A percentile compares a stretch with the other conserved stretches of the same genome.
phyloP scores from a whole-genome alignment of 1,140 invertebrate genomes.

The Micrasema minimum region DNA sequence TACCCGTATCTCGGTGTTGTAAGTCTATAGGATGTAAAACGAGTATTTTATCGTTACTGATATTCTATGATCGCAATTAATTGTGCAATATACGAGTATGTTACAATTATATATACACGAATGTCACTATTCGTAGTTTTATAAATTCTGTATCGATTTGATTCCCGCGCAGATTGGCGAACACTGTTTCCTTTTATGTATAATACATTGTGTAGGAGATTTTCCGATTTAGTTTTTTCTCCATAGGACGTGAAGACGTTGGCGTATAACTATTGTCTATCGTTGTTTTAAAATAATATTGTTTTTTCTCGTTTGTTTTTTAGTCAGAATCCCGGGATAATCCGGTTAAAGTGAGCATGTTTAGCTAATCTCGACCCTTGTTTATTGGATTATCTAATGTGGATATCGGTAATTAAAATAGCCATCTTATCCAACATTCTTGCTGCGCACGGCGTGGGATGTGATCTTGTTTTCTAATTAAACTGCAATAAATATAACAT shows the following conservation, averaged over 20 bases:
- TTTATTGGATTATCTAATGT: slow-evolving; percentile 22
- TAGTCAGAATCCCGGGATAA: too few species aligned
- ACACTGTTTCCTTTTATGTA: slow-evolving; percentile 6
- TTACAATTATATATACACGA: too few species aligned
- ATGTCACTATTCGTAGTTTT: too few species aligned
- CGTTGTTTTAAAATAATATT: too few species aligned
- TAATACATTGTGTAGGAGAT: slow-evolving; percentile 5
- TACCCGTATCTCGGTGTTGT: too few species aligned
- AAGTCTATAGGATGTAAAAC: too few species aligned
- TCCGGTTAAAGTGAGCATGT: not conserved
- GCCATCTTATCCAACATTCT: slow-evolving; percentile 19
- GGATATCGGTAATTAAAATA: slow-evolving; percentile 26
- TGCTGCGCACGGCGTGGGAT: slow-evolving; percentile 11
- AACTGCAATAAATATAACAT: slow-evolving; percentile 29
- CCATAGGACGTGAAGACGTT: not conserved
- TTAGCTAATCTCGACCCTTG: not conserved
- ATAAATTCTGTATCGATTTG: too few species aligned
- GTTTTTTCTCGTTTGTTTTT: too few species aligned
- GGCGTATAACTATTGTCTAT: not conserved
- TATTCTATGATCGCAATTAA: too few species aligned
- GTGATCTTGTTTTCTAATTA: slow-evolving; percentile 38
- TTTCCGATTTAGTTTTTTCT: not conserved
- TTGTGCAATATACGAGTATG: too few species aligned
- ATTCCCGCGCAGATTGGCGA: not conserved
- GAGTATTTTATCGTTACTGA: too few species aligned